Base-by-base conservation (phyloP, 2,888 invertebrate genomes). In the Auanema sp. region DNA sequence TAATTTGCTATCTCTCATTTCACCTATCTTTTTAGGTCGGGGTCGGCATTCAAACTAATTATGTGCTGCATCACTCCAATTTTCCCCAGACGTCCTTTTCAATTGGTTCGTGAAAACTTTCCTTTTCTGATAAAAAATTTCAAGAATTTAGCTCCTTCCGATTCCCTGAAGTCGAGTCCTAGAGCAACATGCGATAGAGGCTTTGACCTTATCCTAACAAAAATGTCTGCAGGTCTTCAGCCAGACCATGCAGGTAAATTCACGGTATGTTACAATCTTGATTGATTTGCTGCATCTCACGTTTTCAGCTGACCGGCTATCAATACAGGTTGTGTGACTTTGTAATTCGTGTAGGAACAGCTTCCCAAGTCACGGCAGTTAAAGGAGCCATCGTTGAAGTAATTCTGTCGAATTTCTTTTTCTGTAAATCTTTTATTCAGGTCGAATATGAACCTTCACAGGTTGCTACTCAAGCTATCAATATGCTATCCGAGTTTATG, bases 21-120 rank as follows among this genome's bases (percentile, higher is more conserved):
- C n/a, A 23, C 18, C 16, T 25, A 42, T 41, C 16, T 56, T 53
- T 60, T 60, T 24, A 62, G 16, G 16, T 21, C 21, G 47, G 16
- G 62, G 56, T 57, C 40, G 62, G 62, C 14, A 58, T 42, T 14
- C 21, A 40, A 21, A 47, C 53, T 4, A 54, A 44, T 24, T 64
- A 64, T 49, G 68, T 74, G 23, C 66, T 74, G 14, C 81, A 81
- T 59, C 81, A 81, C 58, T 73, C 76, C 1, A 69, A 77, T 21
- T 79, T 60, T 56, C 81, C 81, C 14, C 77, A 81, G 55, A 72
- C 73, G 11, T 72, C 79, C 1, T 78, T 77, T 60, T 74, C 75
- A 4, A 75, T 80, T 33, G 64, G 69, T 68, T 23, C 52, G 54
- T 24, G 11, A 11, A 18, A 43, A 52, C 53, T 47, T 25, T 16